A percentile compares a stretch with the other conserved stretches of the same genome.
Conservation (phyloP, 2,113 vertebrate genomes). For the Bujurquina vittata region DNA sequence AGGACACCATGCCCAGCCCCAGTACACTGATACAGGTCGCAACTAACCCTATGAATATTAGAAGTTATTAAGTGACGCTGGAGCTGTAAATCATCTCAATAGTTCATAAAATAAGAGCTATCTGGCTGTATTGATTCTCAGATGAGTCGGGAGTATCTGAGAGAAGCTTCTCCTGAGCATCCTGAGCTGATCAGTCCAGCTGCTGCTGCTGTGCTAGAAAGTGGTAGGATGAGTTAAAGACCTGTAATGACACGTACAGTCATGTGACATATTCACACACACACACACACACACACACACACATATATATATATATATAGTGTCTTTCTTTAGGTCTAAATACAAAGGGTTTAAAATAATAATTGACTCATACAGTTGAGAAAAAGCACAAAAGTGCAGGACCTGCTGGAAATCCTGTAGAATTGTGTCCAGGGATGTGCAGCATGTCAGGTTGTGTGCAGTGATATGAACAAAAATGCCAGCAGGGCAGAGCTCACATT, state of each 20-base stretch:
- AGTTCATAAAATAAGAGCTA: neutral
- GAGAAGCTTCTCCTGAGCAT: conserved; percentile 39
- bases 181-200: neutral
- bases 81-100: neutral
- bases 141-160: conserved; percentile 67
- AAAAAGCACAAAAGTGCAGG: neutral
- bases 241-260: neutral
- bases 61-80: neutral
- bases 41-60: neutral
- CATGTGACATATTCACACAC: no score
- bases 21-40: conserved; percentile 65
- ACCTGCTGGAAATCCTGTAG: no score
- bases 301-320: no score
- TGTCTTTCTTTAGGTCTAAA: neutral
- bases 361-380: neutral
- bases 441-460: neutral
- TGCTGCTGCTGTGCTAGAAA: neutral
- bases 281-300: no score
- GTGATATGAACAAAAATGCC: neutral
- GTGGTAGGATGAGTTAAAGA: conserved; percentile 30
- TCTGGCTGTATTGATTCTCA: conserved; percentile 45
- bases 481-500: neutral
- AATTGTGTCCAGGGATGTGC: neutral
- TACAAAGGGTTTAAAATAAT: neutral
- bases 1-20: conserved; percentile 60